Evolutionary conservation across 2,113 vertebrate species (phyloP).

Genomic region (Myiopsitta monachus): DNA sequence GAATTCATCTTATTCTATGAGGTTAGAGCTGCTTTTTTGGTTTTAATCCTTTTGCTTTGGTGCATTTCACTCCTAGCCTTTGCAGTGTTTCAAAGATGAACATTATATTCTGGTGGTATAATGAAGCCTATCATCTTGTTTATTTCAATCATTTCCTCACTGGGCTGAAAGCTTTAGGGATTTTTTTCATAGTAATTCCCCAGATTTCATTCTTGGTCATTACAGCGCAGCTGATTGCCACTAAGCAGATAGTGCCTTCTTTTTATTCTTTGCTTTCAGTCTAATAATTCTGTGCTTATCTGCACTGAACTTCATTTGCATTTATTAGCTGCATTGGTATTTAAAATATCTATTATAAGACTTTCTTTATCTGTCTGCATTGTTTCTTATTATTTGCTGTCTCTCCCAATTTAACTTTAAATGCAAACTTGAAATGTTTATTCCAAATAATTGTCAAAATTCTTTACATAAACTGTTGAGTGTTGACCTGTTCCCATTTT

Average conservation of each 20-base stretch:
- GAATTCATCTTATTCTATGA: background rate
- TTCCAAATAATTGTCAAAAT: conserved; percentile 58
- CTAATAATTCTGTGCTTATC: conserved; percentile 79
- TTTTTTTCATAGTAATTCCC: conserved; percentile 74
- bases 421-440: conserved; percentile 65
- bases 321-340: conserved; percentile 77
- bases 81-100: conserved; percentile 8
- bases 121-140: conserved; percentile 59
- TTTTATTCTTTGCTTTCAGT: conserved; percentile 74
- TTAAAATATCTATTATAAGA: conserved; percentile 72
- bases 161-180: conserved; percentile 72
- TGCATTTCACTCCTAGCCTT: conserved; percentile 29
- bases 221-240: conserved; percentile 71
- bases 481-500: background rate
- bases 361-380: conserved; percentile 70
- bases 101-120: conserved; percentile 36
- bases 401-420: conserved; percentile 72
- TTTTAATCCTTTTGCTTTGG: conserved; percentile 48
- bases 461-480: conserved; percentile 30
- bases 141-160: conserved; percentile 66
- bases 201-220: conserved; percentile 75
- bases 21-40: background rate
- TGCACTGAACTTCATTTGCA: conserved; percentile 76
- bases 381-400: conserved; percentile 75
- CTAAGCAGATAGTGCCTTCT: conserved; percentile 72